Evolutionary conservation across 1,140 invertebrate genomes (phyloP).

Genomic region (Colletes latitarsis): DNA sequence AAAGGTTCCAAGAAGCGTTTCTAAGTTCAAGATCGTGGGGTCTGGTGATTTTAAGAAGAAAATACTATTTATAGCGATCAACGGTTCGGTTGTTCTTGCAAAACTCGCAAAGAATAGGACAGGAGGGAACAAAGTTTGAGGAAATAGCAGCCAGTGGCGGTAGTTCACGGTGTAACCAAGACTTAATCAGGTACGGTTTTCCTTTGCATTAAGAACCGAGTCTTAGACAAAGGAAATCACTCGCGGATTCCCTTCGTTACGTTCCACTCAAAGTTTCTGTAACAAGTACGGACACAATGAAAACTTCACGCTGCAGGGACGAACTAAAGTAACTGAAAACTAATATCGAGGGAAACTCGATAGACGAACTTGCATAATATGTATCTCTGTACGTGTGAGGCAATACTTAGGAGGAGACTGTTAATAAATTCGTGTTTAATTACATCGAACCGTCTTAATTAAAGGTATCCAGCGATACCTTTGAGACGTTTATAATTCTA

Average conservation of each 20-base stretch:
- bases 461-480: too few species aligned
- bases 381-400: too few species aligned
- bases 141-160: not conserved
- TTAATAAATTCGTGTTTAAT: too few species aligned
- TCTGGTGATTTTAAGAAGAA: too few species aligned
- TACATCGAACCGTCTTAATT: not conserved
- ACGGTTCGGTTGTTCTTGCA: not conserved
- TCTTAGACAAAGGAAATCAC: slow-evolving; percentile 23
- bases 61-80: not conserved
- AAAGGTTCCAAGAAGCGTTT: too few species aligned
- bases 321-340: slow-evolving; percentile 2
- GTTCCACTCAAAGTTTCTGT: slow-evolving; percentile 17
- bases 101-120: not conserved
- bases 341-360: slow-evolving; percentile 8
- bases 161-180: slow-evolving; percentile 10
- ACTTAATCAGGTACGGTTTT: slow-evolving; percentile 13
- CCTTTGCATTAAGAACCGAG: slow-evolving; percentile 12
- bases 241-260: slow-evolving; percentile 20
- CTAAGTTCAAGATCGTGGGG: too few species aligned
- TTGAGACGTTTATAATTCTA: too few species aligned
- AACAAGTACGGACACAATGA: slow-evolving; percentile 16
- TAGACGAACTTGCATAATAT: not conserved
- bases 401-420: too few species aligned
- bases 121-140: not conserved
- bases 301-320: not conserved